phyloP scores from a whole-genome alignment of 2,888 invertebrate genomes.

The Sipunculus nudus region DNA sequence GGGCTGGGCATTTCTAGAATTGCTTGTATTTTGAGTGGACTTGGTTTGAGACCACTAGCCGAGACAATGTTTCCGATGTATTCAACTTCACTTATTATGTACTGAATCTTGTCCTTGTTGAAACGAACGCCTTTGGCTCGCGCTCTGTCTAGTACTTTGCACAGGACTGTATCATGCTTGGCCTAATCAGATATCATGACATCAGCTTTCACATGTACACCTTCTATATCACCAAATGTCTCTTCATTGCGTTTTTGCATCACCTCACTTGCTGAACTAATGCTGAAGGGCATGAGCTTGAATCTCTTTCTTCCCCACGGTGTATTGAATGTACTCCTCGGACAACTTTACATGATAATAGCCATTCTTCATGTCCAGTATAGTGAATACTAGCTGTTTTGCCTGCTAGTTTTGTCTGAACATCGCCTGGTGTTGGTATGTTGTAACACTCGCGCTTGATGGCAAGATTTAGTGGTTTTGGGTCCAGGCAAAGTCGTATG shows the following conservation, averaged over 20 bases:
- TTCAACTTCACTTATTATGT: slow-evolving; percentile 24
- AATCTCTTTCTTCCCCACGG: slow-evolving; percentile 31
- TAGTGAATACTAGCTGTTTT: slow-evolving; percentile 30
- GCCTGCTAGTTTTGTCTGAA: slow-evolving; percentile 22
- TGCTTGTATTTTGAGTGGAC: slow-evolving; percentile 30
- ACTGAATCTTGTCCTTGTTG: slow-evolving; percentile 30
- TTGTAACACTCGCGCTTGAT: slow-evolving; percentile 22
- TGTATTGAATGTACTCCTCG: slow-evolving; percentile 37
- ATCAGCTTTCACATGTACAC: slow-evolving; percentile 29
- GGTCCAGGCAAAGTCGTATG: slow-evolving; percentile 32
- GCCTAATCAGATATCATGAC: slow-evolving; percentile 27
- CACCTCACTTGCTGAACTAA: slow-evolving; percentile 28
- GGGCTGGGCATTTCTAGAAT: slow-evolving; percentile 36
- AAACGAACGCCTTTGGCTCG: slow-evolving; percentile 28
- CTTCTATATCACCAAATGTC: slow-evolving; percentile 25
- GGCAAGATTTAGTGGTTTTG: slow-evolving; percentile 23
- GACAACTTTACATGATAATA: slow-evolving; percentile 38
- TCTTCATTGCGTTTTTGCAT: slow-evolving; percentile 27
- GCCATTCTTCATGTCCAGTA: slow-evolving; percentile 34
- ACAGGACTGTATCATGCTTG: slow-evolving; percentile 35
- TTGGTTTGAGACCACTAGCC: slow-evolving; percentile 29
- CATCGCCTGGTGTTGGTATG: slow-evolving; percentile 29
- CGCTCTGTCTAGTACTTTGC: slow-evolving; percentile 27
- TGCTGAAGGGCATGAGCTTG: slow-evolving; percentile 33
- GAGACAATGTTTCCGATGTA: slow-evolving; percentile 33